Percentiles rank a stretch among this genome's conserved stretches.
Conservation (phyloP, 1,140 invertebrate genomes). For the Elymnias hypermnestra region DNA sequence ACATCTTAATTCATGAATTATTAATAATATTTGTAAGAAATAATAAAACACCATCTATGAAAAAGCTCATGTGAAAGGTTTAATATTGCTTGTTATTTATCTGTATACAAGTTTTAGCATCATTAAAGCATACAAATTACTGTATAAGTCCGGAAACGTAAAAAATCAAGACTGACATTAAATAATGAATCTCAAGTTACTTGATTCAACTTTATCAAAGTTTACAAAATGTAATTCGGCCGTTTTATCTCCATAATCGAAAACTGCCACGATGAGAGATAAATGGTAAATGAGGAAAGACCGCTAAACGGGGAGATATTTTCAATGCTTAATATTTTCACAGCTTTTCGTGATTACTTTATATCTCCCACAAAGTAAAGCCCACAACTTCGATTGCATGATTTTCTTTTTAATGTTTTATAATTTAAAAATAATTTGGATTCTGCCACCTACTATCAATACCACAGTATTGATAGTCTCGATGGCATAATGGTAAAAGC, state of each 20-base stretch:
- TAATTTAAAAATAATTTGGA: too few relatives aligned
- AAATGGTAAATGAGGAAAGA: neutral
- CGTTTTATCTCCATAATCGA: conserved; percentile 1
- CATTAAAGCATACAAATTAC: too few relatives aligned
- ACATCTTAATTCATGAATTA: too few relatives aligned
- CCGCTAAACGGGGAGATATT: neutral
- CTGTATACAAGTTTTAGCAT: too few relatives aligned
- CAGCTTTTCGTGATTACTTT: neutral
- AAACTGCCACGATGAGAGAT: conserved; percentile 1
- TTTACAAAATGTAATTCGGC: conserved; percentile 5
- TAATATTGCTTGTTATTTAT: neutral
- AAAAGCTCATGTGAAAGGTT: too few relatives aligned
- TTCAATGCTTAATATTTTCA: conserved; percentile 2
- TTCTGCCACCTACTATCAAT: too few relatives aligned
- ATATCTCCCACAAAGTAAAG: neutral
- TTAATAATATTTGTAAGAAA: too few relatives aligned
- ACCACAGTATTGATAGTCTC: too few relatives aligned
- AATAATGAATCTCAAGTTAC: conserved; percentile 3
- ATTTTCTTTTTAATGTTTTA: too few relatives aligned
- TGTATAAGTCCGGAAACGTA: neutral
- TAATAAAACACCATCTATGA: too few relatives aligned
- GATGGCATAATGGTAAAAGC: too few relatives aligned
- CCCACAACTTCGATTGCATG: neutral
- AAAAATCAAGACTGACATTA: conserved; percentile 2
- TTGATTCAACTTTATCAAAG: conserved; percentile 1